Percentiles rank a stretch among this genome's conserved stretches.
Conservation (phyloP, 2,888 invertebrate species). For the Phengaris alcon region DNA sequence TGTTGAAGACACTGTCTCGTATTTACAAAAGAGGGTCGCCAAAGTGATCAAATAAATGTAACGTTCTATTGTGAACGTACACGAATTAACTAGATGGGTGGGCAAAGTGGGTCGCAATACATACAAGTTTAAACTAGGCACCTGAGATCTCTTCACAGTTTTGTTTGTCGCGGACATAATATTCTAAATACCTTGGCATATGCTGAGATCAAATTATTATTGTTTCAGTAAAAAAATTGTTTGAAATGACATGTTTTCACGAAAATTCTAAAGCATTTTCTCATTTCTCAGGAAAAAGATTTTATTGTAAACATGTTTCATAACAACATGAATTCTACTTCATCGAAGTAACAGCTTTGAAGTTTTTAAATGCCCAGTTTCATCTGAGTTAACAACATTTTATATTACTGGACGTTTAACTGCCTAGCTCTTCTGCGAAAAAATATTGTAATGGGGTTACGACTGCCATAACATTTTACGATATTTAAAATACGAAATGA, state of each 20-base stretch:
- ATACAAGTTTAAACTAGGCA: not conserved
- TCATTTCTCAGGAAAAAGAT: not conserved
- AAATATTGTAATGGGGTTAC: conserved; percentile 6
- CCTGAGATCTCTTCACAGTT: not conserved
- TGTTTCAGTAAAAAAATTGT: too few species aligned
- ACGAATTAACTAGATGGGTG: not conserved
- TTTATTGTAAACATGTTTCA: not conserved
- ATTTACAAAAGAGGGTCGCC: conserved; percentile 17
- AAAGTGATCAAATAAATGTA: conserved; percentile 20
- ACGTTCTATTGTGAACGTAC: conserved; percentile 20
- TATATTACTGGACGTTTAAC: conserved; percentile 8
- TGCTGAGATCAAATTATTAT: too few species aligned
- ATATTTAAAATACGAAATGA: not conserved
- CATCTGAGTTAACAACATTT: not conserved
- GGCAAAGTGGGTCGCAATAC: not conserved
- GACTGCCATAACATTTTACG: conserved; percentile 6
- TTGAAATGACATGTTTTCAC: too few species aligned
- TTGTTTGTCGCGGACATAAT: not conserved
- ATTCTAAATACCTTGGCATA: not conserved
- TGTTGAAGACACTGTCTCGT: conserved; percentile 6
- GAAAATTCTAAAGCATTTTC: not conserved
- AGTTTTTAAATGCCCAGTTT: conserved; percentile 13
- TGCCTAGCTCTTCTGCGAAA: conserved; percentile 4
- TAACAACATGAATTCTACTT: not conserved
- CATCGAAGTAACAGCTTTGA: conserved; percentile 2